A percentile compares a stretch with the other conserved stretches of the same genome.
Conservation (phyloP, 1,140 invertebrate genomes). For the Onthophagus taurus region DNA sequence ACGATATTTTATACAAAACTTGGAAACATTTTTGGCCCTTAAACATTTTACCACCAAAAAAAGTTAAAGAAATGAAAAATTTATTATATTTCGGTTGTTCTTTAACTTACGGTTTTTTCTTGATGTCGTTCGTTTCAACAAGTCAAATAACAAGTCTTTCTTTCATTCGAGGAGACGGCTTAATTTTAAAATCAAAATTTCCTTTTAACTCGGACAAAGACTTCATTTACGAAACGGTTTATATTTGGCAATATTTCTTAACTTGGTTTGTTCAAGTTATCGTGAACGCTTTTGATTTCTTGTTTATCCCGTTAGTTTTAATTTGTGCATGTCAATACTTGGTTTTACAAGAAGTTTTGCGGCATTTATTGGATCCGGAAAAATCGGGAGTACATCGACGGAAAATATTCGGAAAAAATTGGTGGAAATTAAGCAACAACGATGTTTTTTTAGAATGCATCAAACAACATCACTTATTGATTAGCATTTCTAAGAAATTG, state of each 20-base stretch:
- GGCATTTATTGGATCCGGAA: neutral
- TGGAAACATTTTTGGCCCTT: slow-evolving; percentile 6
- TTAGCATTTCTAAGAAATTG: neutral
- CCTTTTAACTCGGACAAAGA: slow-evolving; percentile 5
- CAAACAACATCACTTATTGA: too few species aligned
- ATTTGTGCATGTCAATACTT: neutral
- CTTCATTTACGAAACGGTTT: slow-evolving; percentile 1
- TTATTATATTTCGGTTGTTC: neutral
- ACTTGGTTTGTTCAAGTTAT: slow-evolving; percentile 2
- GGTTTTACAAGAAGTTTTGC: slow-evolving; percentile 8
- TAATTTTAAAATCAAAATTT: slow-evolving; percentile 3
- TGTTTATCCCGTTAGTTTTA: slow-evolving; percentile 3
- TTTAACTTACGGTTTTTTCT: neutral
- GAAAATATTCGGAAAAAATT: slow-evolving; percentile 4
- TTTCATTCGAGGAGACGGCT: neutral
- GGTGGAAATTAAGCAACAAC: too few species aligned
- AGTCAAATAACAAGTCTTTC: neutral
- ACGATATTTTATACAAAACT: neutral
- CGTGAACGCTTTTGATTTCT: slow-evolving; percentile 9
- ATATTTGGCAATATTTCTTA: slow-evolving; percentile 6
- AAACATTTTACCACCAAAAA: neutral
- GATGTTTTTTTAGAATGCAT: too few species aligned
- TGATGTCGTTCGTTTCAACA: neutral
- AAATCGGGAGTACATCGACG: neutral
- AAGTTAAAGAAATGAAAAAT: neutral